Base-by-base conservation (phyloP, 1,140 invertebrate species). In the Tetragonula clypearis region DNA sequence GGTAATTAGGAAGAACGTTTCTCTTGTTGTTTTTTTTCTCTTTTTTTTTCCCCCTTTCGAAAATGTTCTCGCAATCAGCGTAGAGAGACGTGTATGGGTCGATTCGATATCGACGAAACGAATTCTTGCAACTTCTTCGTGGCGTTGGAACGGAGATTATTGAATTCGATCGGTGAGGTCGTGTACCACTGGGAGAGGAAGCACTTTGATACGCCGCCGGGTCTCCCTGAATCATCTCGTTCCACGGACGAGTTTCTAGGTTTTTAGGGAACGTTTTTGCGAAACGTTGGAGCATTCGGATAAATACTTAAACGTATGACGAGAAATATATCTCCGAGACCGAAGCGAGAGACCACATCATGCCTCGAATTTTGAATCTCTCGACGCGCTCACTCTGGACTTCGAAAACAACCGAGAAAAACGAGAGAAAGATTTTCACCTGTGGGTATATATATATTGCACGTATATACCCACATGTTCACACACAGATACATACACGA, bases 281-380 rank as follows among this genome's bases (percentile, higher is more conserved):
- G 66, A 19, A 30, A 68, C 30, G 30, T 68, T 21, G 19, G 17
- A 21, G 66, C n/a, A n/a, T 68, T 68, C 19, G 30, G 66, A 68
- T 35, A 35, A 68, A 35, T 30, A 35, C 35, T 35, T 17, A 17
- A 30, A 30, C 9, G 21, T 17, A 58, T 19, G 15, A 30, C 8
- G 15, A 35, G 26, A 68, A 11, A 68, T 21, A 23, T n/a, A 23
- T 62, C 23, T 5, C 9, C 21, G 30, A n/a, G 19, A 41, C 30
- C 55, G 53, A 49, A 58, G 53, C 9, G 30, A 41, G 30, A 41
- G 41, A 21, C 23, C 68, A n/a, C 60, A 23, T 65, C 9, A 41
- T 65, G 58, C 71, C 80, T 74, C 71, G 80, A 66, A n/a, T 65
- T 56, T 79, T 66, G 19, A 26, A 77, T 56, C n/a, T 56, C n/a